Percentiles rank a stretch among this genome's conserved stretches.
Evolutionary conservation across 2,797 vertebrate genomes (phyloP).

Genomic region (Coregonus sp.): DNA sequence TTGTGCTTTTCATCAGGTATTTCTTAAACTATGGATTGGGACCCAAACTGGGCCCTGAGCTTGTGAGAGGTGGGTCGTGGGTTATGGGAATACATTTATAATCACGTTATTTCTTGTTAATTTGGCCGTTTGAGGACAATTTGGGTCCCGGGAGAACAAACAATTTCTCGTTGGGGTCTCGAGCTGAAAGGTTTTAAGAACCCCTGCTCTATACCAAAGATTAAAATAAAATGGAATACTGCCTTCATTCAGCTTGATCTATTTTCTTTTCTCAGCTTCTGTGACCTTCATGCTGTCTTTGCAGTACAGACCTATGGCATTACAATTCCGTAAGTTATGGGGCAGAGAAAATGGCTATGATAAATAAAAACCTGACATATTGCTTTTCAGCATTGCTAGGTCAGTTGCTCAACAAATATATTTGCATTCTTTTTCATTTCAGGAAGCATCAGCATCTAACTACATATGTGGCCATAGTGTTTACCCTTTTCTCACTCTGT

Average conservation of each 20-base stretch:
- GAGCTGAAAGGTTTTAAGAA: no score
- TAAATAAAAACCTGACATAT: background rate
- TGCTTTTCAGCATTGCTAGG: background rate
- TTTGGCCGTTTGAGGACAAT: no score
- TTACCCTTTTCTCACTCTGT: background rate
- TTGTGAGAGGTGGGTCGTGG: no score
- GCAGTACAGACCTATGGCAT: constrained; percentile 8
- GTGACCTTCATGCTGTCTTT: constrained; percentile 8
- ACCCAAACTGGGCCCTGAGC: no score
- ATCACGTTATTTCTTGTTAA: no score
- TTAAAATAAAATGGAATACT: background rate
- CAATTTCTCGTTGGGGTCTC: no score
- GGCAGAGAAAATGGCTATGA: background rate
- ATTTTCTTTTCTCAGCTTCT: background rate
- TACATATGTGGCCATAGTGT: background rate
- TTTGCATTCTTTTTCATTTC: background rate
- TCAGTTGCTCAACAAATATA: no score
- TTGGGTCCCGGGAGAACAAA: no score
- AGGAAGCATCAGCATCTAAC: constrained; percentile 8
- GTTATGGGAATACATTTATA: no score
- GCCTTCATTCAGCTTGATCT: background rate
- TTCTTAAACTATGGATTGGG: no score
- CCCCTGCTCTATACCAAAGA: background rate
- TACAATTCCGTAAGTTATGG: background rate
- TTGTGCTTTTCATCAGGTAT: no score